These are phyloP conservation scores for Ophraella communa DNA, from an alignment of 2,888 invertebrate species.

Conservation along the genomic window DNA sequence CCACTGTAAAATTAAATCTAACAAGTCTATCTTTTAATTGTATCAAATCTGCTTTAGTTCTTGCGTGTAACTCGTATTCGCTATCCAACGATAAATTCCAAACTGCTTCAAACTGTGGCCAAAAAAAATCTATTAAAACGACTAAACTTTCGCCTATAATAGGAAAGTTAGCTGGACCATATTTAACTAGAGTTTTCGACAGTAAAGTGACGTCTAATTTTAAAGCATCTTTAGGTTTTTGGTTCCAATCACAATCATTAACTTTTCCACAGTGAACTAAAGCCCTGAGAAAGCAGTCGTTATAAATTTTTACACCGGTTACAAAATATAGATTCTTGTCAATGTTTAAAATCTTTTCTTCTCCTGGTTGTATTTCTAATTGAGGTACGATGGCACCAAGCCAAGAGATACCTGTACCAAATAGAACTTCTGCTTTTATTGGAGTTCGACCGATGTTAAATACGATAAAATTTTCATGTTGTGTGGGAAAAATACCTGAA, in stretches of 20 bases:
- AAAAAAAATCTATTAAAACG: conserved; percentile 17
- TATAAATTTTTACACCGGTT: conserved; percentile 6
- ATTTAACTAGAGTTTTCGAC: conserved; percentile 1
- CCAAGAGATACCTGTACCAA: neutral
- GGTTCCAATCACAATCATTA: conserved; percentile 4
- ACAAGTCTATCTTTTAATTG: conserved; percentile 2
- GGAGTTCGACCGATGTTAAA: conserved; percentile 3
- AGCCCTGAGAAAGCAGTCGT: neutral
- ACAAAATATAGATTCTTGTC: neutral
- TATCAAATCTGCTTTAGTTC: conserved; percentile 6
- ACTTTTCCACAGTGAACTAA: conserved; percentile 10
- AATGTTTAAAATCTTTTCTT: neutral
- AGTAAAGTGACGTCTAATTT: conserved; percentile 9
- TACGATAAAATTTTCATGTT: conserved; percentile 1
- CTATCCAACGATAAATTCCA: conserved; percentile 9
- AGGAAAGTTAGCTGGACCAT: conserved; percentile 8
- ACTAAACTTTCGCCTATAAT: neutral
- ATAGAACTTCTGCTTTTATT: conserved; percentile 6
- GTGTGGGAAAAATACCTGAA: neutral
- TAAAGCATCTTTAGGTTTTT: neutral
- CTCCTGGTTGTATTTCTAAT: neutral
- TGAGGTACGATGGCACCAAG: neutral
- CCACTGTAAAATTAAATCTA: neutral
- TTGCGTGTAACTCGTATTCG: neutral
- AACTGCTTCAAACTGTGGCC: conserved; percentile 2